Base-by-base conservation (phyloP, 2,797 vertebrate genomes). In the Oreortyx pictus region DNA sequence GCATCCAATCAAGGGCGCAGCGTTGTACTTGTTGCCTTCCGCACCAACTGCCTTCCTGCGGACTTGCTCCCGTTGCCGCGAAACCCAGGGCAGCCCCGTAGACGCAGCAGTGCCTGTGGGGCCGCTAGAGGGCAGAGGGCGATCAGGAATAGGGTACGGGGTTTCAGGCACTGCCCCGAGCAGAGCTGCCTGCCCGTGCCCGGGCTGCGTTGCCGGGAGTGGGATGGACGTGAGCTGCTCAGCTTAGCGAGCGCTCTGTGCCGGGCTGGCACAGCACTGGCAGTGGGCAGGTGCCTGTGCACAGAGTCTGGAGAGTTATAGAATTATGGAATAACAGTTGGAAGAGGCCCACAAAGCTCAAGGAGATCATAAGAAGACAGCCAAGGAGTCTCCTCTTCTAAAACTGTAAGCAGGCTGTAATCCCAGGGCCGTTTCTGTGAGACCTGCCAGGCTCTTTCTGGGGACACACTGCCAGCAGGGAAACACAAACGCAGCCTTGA, bases 41-140 rank as follows among this genome's bases (percentile, higher is more conserved):
- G 2, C 10, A 23, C 35, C 33, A 85, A 39, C 33, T 35, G 33
- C 17, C 54, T 62, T 56, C 27, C n/a, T 4, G 0, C n/a, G 23
- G 22, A 25, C 29, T 16, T 47, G 12, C 15, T 67, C 17, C n/a
- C 6, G 0, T 23, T 22, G 41, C 80, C 4, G 0, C 24, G 9
- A 39, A 56, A 33, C 11, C 33, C 37, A 2, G n/a, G 54, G 31
- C 18, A 8, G 54, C n/a, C 31, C 56, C 33, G 20, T 14, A 33
- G 31, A 13, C 19, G 31, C 19, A 57, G 56, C 33, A 4, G 52
- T 37, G 75, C 35, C 4, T 27, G 35, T 2, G 16, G 56, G 14
- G 19, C 82, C 96, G 7, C 89, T 92, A 96, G 96, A 46, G 86
- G 96, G 96, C 95, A 84, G 33, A 33, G 67, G 79, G 81, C 33